Base-by-base conservation (phyloP, 2,113 vertebrate genomes). In the Silurus asotus region DNA sequence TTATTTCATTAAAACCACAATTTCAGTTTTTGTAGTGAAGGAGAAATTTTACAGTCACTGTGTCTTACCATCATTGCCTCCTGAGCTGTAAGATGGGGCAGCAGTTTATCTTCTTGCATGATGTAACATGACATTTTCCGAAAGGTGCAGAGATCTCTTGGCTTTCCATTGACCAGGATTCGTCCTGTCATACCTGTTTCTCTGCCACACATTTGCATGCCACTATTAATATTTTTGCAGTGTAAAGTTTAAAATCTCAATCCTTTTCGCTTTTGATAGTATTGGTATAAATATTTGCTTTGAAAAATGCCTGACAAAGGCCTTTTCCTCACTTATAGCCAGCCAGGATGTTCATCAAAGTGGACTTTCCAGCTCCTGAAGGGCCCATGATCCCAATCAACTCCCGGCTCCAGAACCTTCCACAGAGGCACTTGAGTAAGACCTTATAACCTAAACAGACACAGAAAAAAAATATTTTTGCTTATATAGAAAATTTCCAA, bases 81-180 rank as follows among this genome's bases (percentile, higher is more conserved):
- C 84, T 95, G 91, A 10, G 94, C 95, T 0, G 96, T 97, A 89
- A 99, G 96, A 89, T 98, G 96, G 0, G 98, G 98, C 92, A 99
- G 92, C 62, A 99, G 93, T 96, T 98, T 97, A 92, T 99, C 97
- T 0, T 99, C 97, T 92, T 99, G 98, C 98, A 99, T 99, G 93
- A 99, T 99, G 92, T 99, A 99, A 90, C 98, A 99, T 80, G 98
- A 99, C 98, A 99, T 99, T 94, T 99, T 99, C 81, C 98, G 95
- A 93, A 99, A 99, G n/a, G 96, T 99, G 82, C 97, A 94, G 89
- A 97, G 95, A 69, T 99, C 97, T 88, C 98, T 91, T 0, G 94
- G 96, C 49, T 94, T 93, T 49, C 97, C 97, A 0, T 99, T 99
- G 82, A 99, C 97, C 91, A 98, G 91, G 91, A 99, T 97, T 92